Percentiles rank a stretch among this genome's conserved stretches.
Conservation (phyloP, 2,113 vertebrate genomes). For the Heterotis niloticus region DNA sequence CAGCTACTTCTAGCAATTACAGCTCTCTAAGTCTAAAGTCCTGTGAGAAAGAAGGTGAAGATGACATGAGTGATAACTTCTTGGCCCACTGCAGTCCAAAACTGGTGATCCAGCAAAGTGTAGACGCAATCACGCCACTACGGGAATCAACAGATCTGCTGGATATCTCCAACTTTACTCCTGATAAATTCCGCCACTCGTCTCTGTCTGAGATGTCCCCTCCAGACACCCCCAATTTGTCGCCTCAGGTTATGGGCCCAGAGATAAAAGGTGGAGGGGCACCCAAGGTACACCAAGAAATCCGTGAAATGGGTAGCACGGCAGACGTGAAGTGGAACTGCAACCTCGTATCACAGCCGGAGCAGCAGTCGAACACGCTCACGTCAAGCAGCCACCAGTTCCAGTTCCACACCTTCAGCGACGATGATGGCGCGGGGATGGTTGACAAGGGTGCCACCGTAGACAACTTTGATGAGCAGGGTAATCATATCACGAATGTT, state of each 20-base stretch:
- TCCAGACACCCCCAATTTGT: constrained; percentile 93
- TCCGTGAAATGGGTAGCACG: constrained; percentile 67
- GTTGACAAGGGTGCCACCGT: constrained; percentile 75
- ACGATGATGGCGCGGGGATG: constrained; percentile 78
- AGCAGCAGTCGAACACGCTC: constrained; percentile 77
- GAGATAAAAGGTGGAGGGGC: constrained; percentile 79
- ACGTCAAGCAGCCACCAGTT: constrained; percentile 84
- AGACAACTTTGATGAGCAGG: constrained; percentile 77
- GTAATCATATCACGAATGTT: constrained; percentile 69
- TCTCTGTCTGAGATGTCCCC: constrained; percentile 94
- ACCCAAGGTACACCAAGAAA: constrained; percentile 80
- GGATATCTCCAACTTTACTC: constrained; percentile 98
- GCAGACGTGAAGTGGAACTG: constrained; percentile 90
- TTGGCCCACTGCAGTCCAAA: constrained; percentile 97
- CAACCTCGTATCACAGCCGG: constrained; percentile 71
- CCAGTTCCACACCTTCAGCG: constrained; percentile 89
- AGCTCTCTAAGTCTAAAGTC: constrained; percentile 93
- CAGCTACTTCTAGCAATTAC: constrained; percentile 92
- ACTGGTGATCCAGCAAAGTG: constrained; percentile 95
- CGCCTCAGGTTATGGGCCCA: constrained; percentile 83
- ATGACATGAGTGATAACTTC: constrained; percentile 91
- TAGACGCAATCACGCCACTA: constrained; percentile 88
- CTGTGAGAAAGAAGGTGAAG: constrained; percentile 90
- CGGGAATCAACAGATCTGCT: constrained; percentile 95
- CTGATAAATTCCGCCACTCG: constrained; percentile 95